Evolutionary conservation across 2,113 vertebrate genomes (phyloP).

Genomic region (Cyprinodon brontotheroides): DNA sequence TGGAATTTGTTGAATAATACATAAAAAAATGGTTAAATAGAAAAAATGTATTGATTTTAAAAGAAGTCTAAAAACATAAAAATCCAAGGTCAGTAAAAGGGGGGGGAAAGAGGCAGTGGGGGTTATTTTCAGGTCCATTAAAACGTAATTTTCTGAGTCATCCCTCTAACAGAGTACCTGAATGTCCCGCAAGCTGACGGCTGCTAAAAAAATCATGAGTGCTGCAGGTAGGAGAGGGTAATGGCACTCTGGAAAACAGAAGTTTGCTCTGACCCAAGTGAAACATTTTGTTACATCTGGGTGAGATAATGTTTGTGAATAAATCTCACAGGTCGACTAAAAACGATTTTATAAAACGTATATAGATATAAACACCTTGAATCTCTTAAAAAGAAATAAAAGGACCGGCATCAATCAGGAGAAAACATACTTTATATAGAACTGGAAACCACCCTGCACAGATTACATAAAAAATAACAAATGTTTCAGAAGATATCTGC

Average conservation of each 20-base stretch:
- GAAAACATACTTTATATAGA: neutral
- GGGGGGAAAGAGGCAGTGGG: neutral
- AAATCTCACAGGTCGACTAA: neutral
- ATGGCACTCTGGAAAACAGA: constrained; percentile 9
- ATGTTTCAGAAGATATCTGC: neutral
- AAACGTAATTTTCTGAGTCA: constrained; percentile 48
- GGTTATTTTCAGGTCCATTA: constrained; percentile 47
- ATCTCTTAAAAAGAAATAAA: neutral
- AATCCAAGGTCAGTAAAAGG: neutral
- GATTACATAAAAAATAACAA: neutral
- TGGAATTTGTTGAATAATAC: neutral
- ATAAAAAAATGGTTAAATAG: neutral
- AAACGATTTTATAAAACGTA: too few species aligned
- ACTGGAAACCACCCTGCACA: neutral
- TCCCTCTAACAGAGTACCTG: constrained; percentile 53
- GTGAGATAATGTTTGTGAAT: constrained; percentile 1
- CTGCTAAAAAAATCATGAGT: constrained; percentile 62
- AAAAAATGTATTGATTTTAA: neutral
- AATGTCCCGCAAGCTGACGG: constrained; percentile 39
- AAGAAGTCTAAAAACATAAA: neutral
- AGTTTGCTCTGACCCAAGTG: constrained; percentile 42
- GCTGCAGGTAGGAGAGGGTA: constrained; percentile 43
- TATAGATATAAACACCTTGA: neutral
- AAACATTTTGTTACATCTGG: neutral
- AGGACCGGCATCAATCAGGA: neutral